Evolutionary conservation across 2,113 vertebrate genomes (phyloP).

Genomic region (Gadus chalcogrammus): DNA sequence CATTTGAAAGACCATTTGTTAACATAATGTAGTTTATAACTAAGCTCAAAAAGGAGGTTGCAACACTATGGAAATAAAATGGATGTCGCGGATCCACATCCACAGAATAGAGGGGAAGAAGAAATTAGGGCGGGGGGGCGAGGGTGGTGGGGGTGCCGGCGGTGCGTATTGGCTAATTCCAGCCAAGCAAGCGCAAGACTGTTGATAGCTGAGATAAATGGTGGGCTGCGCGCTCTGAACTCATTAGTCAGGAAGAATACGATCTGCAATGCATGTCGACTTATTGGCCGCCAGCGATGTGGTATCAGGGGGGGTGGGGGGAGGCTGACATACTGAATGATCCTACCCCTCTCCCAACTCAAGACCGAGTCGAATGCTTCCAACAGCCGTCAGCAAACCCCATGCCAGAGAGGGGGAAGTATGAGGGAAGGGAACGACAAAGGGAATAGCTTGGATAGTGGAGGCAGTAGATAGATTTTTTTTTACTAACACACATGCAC

Average conservation of each 20-base stretch:
- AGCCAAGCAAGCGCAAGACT: constrained; percentile 24
- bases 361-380: constrained; percentile 20
- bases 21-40: constrained; percentile 56
- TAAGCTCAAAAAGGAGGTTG: constrained; percentile 22
- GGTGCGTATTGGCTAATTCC: constrained; percentile 26
- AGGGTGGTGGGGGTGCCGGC: too few relatives aligned
- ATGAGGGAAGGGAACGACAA: constrained; percentile 8
- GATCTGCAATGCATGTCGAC: constrained; percentile 52
- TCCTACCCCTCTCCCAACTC: constrained; percentile 17
- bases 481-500: background rate
- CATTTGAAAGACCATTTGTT: constrained; percentile 62
- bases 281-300: constrained; percentile 43
- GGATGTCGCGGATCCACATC: background rate
- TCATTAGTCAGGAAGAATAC: constrained; percentile 56
- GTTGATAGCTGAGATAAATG: constrained; percentile 52
- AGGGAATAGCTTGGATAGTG: too few relatives aligned
- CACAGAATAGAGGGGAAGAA: constrained; percentile 9
- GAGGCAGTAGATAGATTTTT: too few relatives aligned
- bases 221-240: constrained; percentile 41
- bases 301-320: constrained; percentile 21
- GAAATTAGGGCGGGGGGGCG: background rate
- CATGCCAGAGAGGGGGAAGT: constrained; percentile 21
- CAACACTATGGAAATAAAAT: constrained; percentile 27
- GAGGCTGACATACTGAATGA: background rate
- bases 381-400: constrained; percentile 24